A percentile compares a stretch with the other conserved stretches of the same genome.
phyloP scores from a whole-genome alignment of 2,113 vertebrate genomes.

The Oncorhynchus nerka region DNA sequence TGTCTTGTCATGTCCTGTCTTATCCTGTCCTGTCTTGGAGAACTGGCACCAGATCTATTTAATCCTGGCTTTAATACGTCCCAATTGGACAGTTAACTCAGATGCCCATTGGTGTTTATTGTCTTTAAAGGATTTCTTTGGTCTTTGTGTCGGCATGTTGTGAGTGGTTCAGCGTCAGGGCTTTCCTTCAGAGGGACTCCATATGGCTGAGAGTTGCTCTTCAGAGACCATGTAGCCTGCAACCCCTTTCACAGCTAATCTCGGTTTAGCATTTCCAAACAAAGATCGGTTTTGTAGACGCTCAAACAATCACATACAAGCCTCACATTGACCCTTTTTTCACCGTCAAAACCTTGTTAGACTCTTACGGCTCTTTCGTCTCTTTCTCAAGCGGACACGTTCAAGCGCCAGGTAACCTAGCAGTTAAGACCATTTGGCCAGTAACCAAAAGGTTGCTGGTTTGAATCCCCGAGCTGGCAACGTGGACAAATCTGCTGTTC shows the following conservation, averaged over 20 bases:
- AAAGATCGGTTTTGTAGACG: conserved; percentile 59
- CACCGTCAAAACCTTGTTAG: too few species aligned
- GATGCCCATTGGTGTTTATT: conserved; percentile 46
- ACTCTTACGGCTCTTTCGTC: too few species aligned
- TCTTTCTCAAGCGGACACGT: conserved; percentile 31
- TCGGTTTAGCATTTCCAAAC: conserved; percentile 70
- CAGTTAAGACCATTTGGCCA: too few species aligned
- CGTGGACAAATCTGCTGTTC: too few species aligned
- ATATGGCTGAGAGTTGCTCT: conserved; percentile 30
- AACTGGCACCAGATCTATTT: conserved; percentile 50
- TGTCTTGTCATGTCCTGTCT: not conserved
- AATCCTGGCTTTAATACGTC: conserved; percentile 35
- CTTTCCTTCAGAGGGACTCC: conserved; percentile 37
- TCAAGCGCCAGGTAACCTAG: too few species aligned
- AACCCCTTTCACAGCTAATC: conserved; percentile 55
- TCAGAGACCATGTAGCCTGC: conserved; percentile 37
- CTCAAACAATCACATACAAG: conserved; percentile 51
- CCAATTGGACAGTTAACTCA: conserved; percentile 31
- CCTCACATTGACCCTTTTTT: conserved; percentile 33
- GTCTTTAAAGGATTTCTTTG: conserved; percentile 53
- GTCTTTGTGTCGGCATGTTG: conserved; percentile 26
- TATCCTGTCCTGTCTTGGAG: not conserved
- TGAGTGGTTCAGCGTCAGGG: conserved; percentile 36
- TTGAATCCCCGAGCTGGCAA: too few species aligned
- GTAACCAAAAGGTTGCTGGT: too few species aligned